These are phyloP conservation scores for Thryonomys swinderianus DNA, from an alignment of 2,113 vertebrate species.

Conservation along the genomic window DNA sequence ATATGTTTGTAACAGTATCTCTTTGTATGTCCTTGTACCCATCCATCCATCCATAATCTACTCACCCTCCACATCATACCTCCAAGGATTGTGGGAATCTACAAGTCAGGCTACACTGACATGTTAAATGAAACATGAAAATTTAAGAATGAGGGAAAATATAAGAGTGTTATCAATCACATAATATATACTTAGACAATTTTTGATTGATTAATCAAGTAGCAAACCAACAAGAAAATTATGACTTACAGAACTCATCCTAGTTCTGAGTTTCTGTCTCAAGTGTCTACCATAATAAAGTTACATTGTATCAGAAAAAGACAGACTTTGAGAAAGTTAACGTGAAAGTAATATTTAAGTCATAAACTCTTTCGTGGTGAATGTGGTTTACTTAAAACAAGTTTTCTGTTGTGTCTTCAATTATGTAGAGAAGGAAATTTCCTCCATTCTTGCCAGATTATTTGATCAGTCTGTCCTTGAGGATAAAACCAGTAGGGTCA, in stretches of 20 bases:
- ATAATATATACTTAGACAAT: background rate
- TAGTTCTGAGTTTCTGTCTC: background rate
- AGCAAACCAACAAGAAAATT: background rate
- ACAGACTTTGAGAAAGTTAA: background rate
- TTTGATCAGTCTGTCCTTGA: slow-evolving; percentile 15
- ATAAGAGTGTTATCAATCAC: background rate
- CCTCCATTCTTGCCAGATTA: background rate
- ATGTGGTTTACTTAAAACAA: slow-evolving; percentile 46
- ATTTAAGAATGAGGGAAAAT: slow-evolving; percentile 37
- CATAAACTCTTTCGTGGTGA: background rate
- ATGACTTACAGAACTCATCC: background rate
- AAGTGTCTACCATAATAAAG: background rate
- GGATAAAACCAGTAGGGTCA: slow-evolving; percentile 24
- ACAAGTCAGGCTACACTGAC: background rate
- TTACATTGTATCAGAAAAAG: slow-evolving; percentile 50
- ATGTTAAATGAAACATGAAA: slow-evolving; percentile 28
- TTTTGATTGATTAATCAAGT: slow-evolving; percentile 26
- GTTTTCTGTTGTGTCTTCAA: slow-evolving; percentile 41
- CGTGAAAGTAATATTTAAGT: slow-evolving; percentile 3
- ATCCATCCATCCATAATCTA: background rate
- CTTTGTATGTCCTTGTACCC: background rate
- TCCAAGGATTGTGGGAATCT: slow-evolving; percentile 11
- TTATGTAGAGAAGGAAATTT: slow-evolving; percentile 36
- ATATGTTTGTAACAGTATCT: background rate
- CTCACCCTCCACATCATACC: background rate